These are phyloP conservation scores for Anarhynchus alexandrinus DNA, from an alignment of 2,113 vertebrate genomes.

Conservation along the genomic window DNA sequence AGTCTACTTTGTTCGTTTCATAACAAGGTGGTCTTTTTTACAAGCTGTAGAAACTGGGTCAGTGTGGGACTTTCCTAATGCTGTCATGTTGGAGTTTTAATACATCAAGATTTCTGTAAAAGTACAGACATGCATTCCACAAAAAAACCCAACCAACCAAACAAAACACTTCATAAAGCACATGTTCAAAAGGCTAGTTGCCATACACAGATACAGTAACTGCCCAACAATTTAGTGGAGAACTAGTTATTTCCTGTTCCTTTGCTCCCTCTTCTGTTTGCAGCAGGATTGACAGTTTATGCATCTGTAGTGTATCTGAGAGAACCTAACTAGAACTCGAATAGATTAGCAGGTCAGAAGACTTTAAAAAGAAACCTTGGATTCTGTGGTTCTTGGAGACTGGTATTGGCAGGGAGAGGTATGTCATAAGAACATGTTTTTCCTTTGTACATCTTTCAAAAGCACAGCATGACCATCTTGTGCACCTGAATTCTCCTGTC, in stretches of 20 bases:
- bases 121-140: not conserved
- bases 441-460: not conserved
- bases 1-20: not conserved
- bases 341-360: not conserved
- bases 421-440: not conserved
- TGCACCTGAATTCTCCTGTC: not conserved
- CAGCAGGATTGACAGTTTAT: not conserved
- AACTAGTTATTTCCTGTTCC: not conserved
- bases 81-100: not conserved
- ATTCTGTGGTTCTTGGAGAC: not conserved
- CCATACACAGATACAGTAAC: not conserved
- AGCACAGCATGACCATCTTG: too few species aligned
- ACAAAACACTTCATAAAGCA: not conserved
- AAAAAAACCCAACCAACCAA: not conserved
- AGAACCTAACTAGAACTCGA: not conserved
- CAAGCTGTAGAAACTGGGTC: not conserved
- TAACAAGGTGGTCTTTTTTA: not conserved
- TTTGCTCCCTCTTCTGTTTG: conserved; percentile 46
- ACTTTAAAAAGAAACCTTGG: not conserved
- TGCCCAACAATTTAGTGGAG: not conserved
- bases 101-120: not conserved
- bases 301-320: not conserved
- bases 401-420: not conserved
- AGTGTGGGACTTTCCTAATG: not conserved
- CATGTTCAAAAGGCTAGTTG: not conserved